Conservation (phyloP, 2,113 vertebrate species). For the Trichechus manatus region DNA sequence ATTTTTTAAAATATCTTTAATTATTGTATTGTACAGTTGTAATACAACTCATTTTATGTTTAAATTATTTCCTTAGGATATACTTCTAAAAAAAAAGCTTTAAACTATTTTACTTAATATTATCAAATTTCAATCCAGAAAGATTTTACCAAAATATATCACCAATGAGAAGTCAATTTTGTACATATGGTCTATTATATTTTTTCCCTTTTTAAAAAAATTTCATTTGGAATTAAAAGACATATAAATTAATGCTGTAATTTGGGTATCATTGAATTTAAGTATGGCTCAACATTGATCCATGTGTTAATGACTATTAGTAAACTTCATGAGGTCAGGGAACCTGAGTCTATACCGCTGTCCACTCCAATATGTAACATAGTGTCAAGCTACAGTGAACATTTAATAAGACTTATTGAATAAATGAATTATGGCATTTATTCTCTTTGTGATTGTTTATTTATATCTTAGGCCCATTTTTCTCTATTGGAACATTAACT, state of each 20-base stretch:
- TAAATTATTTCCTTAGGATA: neutral
- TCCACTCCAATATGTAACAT: neutral
- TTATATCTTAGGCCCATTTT: neutral
- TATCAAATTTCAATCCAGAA: neutral
- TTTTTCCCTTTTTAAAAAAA: neutral
- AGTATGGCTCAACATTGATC: neutral
- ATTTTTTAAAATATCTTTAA: slow-evolving; percentile 1
- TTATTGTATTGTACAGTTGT: neutral
- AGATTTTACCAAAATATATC: neutral
- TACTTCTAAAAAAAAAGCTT: neutral
- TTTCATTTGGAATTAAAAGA: neutral
- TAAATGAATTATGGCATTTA: neutral
- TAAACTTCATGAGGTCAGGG: neutral
- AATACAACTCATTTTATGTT: neutral
- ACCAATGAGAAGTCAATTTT: neutral
- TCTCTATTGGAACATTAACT: neutral
- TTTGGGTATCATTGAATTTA: neutral
- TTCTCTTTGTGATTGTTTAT: neutral
- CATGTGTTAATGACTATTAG: neutral
- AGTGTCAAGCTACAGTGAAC: neutral
- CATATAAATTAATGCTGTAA: neutral
- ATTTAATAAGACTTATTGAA: neutral
- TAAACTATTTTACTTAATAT: neutral
- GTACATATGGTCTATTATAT: neutral
- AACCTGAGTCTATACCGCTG: neutral